phyloP scores from a whole-genome alignment of 1,140 invertebrate genomes.

The Dinoponera quadriceps region DNA sequence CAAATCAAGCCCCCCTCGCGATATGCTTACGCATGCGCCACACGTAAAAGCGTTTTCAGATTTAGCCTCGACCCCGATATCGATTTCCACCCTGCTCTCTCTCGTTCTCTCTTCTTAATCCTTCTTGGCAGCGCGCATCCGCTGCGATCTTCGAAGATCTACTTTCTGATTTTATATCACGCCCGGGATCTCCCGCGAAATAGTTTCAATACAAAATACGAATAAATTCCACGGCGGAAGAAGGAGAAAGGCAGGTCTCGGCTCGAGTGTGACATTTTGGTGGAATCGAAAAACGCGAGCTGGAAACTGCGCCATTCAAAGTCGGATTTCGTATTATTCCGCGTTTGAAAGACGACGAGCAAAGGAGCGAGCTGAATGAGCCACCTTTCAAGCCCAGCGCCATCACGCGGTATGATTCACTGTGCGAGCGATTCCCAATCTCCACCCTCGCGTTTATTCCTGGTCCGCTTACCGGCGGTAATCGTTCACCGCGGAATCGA shows the following conservation, averaged over 20 bases:
- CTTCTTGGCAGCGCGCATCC: neutral
- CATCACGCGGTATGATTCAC: constrained; percentile 24
- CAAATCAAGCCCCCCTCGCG: constrained; percentile 17
- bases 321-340: constrained; percentile 32
- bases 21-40: constrained; percentile 22
- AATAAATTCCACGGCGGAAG: neutral
- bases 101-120: neutral
- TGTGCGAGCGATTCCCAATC: constrained; percentile 26
- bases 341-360: constrained; percentile 43
- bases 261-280: neutral
- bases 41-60: constrained; percentile 34
- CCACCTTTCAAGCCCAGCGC: constrained; percentile 26
- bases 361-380: constrained; percentile 24
- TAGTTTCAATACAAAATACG: neutral
- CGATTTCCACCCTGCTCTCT: constrained; percentile 14
- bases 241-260: no score
- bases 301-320: constrained; percentile 7
- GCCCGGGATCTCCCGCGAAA: constrained; percentile 9
- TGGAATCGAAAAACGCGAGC: neutral
- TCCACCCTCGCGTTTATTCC: neutral
- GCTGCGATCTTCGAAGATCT: constrained; percentile 23
- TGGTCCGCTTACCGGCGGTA: neutral
- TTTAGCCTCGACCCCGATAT: constrained; percentile 9
- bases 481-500: neutral
- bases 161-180: neutral